Percentiles rank a stretch among this genome's conserved stretches.
These are phyloP conservation scores for Maccullochella peelii DNA, from an alignment of 2,113 vertebrate species.

Conservation along the genomic window DNA sequence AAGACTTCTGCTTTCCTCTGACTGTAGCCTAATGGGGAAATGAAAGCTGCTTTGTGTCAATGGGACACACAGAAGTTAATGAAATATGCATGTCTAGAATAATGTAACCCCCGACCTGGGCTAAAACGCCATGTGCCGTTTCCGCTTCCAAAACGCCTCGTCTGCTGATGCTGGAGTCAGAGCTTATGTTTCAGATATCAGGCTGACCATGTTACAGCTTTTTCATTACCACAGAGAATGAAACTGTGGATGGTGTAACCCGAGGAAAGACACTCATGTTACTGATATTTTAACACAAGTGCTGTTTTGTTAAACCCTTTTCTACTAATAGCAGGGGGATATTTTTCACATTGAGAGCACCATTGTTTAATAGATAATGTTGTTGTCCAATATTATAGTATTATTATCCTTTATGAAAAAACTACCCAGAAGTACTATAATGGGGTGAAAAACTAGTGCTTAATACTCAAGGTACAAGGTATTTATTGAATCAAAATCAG, in stretches of 20 bases:
- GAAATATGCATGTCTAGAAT: slow-evolving; percentile 67
- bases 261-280: slow-evolving; percentile 10
- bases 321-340: neutral
- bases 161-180: slow-evolving; percentile 22
- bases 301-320: slow-evolving; percentile 1
- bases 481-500: too few species aligned
- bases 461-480: too few species aligned
- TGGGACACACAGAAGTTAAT: slow-evolving; percentile 68
- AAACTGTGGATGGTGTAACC: slow-evolving; percentile 20
- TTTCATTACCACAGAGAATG: slow-evolving; percentile 33
- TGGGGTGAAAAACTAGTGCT: neutral
- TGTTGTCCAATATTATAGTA: neutral
- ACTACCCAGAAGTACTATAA: neutral
- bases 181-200: slow-evolving; percentile 44
- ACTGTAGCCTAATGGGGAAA: slow-evolving; percentile 67
- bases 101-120: slow-evolving; percentile 54
- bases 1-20: slow-evolving; percentile 62
- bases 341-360: neutral
- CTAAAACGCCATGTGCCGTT: slow-evolving; percentile 49
- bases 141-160: slow-evolving; percentile 46
- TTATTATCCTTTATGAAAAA: neutral
- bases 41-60: slow-evolving; percentile 74
- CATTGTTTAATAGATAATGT: neutral
- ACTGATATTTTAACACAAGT: slow-evolving; percentile 27
- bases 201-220: slow-evolving; percentile 32